Percentiles rank a stretch among this genome's conserved stretches.
phyloP scores from a whole-genome alignment of 2,113 vertebrate genomes.

The Cygnus buccinator region DNA sequence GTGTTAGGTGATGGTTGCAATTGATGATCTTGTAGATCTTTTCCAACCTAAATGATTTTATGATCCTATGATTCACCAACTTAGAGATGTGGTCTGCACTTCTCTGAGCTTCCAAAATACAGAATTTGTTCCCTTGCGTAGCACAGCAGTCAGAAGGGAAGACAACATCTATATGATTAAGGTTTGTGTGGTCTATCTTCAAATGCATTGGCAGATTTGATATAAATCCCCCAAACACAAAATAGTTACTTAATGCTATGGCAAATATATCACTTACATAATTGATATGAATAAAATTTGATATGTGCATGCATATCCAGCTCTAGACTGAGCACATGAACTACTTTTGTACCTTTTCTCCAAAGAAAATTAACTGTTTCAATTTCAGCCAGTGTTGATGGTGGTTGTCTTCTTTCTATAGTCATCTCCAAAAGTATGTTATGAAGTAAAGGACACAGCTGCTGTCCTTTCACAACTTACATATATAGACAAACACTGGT shows the following conservation, averaged over 20 bases:
- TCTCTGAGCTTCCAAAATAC: background rate
- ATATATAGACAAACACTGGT: background rate
- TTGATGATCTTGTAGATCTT: too few relatives aligned
- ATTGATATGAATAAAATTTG: background rate
- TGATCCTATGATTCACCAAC: background rate
- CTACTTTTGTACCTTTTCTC: background rate
- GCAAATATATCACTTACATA: background rate
- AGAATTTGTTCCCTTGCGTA: background rate
- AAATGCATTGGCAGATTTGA: background rate
- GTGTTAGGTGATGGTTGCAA: too few relatives aligned
- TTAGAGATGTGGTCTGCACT: background rate
- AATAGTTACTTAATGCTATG: background rate
- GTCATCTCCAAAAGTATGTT: background rate
- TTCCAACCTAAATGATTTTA: too few relatives aligned
- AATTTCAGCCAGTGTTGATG: background rate
- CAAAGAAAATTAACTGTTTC: slow-evolving; percentile 19
- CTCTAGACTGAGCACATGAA: background rate
- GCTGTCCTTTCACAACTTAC: background rate
- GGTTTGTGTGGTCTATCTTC: background rate
- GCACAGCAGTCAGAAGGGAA: background rate
- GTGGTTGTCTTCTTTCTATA: slow-evolving; percentile 15
- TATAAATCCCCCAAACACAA: background rate
- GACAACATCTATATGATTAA: background rate
- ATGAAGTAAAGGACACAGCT: background rate
- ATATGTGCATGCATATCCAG: background rate